Conservation (phyloP, 2,113 vertebrate genomes). For the Phalacrocorax aristotelis region DNA sequence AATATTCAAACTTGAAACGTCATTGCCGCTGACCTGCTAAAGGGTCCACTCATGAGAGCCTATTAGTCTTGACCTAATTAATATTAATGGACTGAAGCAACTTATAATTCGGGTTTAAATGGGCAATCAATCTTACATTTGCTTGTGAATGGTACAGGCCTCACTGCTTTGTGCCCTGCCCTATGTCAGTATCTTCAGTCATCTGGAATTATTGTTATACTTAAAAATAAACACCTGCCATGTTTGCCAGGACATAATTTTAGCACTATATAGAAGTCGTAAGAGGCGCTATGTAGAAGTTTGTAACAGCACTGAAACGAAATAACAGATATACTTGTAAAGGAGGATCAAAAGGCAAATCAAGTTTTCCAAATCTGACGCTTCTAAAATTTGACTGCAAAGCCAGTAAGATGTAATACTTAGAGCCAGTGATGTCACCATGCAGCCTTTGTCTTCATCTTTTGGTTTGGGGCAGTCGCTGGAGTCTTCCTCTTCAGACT, state of each 20-base stretch:
- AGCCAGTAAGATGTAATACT: background rate
- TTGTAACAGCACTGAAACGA: background rate
- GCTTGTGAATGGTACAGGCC: background rate
- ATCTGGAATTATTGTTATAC: background rate
- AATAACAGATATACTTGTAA: background rate
- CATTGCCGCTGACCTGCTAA: slow-evolving; percentile 43
- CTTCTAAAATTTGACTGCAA: background rate
- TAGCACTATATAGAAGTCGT: background rate
- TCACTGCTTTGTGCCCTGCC: background rate
- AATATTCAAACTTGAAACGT: background rate
- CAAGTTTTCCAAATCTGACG: background rate
- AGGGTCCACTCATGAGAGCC: slow-evolving; percentile 31
- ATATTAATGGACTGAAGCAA: slow-evolving; percentile 15
- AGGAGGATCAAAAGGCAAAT: background rate
- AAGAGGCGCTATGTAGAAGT: background rate
- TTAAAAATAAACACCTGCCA: background rate
- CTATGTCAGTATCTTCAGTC: background rate
- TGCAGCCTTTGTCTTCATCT: background rate
- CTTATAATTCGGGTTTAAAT: slow-evolving; percentile 12
- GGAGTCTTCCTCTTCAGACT: background rate
- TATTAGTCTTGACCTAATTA: slow-evolving; percentile 60
- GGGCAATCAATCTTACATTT: background rate
- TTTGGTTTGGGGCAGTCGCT: background rate
- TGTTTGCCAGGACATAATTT: background rate
- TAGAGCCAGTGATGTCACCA: background rate